Percentiles rank a stretch among this genome's conserved stretches.
These are phyloP conservation scores for Scotopteryx bipunctaria DNA, from an alignment of 2,888 invertebrate genomes.

Conservation along the genomic window DNA sequence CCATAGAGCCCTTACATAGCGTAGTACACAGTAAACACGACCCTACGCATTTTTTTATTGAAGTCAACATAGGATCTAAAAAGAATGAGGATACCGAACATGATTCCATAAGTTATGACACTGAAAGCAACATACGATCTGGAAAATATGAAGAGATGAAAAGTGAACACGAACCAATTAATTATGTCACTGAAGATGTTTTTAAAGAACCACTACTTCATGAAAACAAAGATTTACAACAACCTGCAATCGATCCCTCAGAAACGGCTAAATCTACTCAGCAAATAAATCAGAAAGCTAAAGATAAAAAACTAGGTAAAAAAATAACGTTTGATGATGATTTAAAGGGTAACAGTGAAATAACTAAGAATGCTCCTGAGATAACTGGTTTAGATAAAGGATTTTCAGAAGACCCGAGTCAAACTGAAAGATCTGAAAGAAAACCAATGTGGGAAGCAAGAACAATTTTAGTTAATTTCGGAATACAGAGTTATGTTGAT, in stretches of 20 bases:
- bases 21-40: too few species aligned
- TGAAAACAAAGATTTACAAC: not conserved
- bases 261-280: not conserved
- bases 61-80: too few species aligned
- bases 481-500: constrained; percentile 54
- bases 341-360: not conserved
- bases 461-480: constrained; percentile 47
- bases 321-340: not conserved
- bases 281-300: too few species aligned
- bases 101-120: not conserved
- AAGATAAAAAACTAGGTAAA: not conserved
- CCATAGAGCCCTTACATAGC: too few species aligned
- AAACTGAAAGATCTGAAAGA: not conserved
- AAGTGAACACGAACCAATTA: not conserved
- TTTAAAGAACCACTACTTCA: not conserved
- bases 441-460: constrained; percentile 12
- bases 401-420: not conserved
- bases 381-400: not conserved
- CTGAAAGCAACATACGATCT: not conserved
- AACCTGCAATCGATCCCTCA: not conserved
- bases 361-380: not conserved
- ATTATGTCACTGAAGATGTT: not conserved
- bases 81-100: not conserved
- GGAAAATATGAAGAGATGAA: not conserved
- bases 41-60: too few species aligned